Percentiles rank a stretch among this genome's conserved stretches.
Evolutionary conservation across 2,797 vertebrate genomes (phyloP).

Genomic region (Argentina silus): DNA sequence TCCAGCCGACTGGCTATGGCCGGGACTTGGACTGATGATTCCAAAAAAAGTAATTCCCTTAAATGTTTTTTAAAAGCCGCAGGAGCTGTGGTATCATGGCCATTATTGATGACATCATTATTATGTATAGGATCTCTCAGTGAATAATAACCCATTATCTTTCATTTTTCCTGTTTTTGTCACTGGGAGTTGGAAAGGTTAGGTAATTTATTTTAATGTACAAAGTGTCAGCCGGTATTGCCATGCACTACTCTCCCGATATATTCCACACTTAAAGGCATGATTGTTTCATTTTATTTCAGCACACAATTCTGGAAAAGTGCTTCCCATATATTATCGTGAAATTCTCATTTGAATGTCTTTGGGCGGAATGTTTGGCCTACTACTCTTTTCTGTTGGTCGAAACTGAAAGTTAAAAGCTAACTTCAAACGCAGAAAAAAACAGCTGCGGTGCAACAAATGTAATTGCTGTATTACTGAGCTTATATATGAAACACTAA

Average conservation of each 20-base stretch:
- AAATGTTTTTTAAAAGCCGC: slow-evolving; percentile 63
- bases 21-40: slow-evolving; percentile 70
- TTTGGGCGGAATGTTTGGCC: slow-evolving; percentile 26
- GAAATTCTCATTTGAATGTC: slow-evolving; percentile 69
- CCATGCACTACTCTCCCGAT: slow-evolving; percentile 71
- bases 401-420: slow-evolving; percentile 31
- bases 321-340: slow-evolving; percentile 72
- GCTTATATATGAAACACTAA: too few relatives aligned
- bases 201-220: slow-evolving; percentile 86
- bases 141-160: slow-evolving; percentile 84
- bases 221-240: slow-evolving; percentile 80
- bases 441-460: too few relatives aligned
- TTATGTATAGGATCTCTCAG: slow-evolving; percentile 80
- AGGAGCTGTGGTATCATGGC: slow-evolving; percentile 64
- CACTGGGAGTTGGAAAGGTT: slow-evolving; percentile 83
- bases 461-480: too few relatives aligned
- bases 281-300: slow-evolving; percentile 68
- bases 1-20: slow-evolving; percentile 57
- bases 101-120: slow-evolving; percentile 85
- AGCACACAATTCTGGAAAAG: slow-evolving; percentile 75
- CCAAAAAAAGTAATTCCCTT: slow-evolving; percentile 78
- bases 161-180: slow-evolving; percentile 85
- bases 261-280: slow-evolving; percentile 72
- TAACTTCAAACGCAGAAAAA: background rate
- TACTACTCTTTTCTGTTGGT: slow-evolving; percentile 31